Base-by-base conservation (phyloP, 2,888 invertebrate genomes). In the Mesorhabditis sp. region DNA sequence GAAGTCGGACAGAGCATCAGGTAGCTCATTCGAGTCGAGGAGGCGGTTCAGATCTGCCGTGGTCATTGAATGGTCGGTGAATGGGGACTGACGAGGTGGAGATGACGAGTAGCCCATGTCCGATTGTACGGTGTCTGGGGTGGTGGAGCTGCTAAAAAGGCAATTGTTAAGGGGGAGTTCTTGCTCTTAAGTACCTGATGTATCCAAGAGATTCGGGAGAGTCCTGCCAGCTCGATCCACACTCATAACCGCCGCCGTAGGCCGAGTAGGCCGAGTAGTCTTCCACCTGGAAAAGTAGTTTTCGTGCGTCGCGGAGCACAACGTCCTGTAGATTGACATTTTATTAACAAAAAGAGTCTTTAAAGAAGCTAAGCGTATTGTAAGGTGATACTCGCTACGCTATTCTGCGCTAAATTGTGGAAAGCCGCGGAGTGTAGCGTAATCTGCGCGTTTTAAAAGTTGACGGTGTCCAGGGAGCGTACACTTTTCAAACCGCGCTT, bases 1-100 rank as follows among this genome's bases (percentile, higher is more conserved):
- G 74, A 86, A 86, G 70, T 86, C 86, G 45, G 81, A 80, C 45
- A 86, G 76, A 45, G 76, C 79, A 45, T 85, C 85, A 10, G 85
- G 85, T 65, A 86, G 74, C 66, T 82, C 84, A 64, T 62, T 65
- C 13, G 72, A 67, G 45, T 72, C 68, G 61, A 70, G 69, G 3
- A 72, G 68, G n/a, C 72, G 69, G 41, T 58, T 65, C 41, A 69
- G 50, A 13, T 74, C 74, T 42, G 67, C 67, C 4, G 65, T 62
- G 44, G 15, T 45, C 65, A 41, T 67, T 28, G 58, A 43, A 45
- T 45, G 41, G 65, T 65, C 65, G 10, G 65, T 65, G 65, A 65
- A 65, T 43, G 65, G 65, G 65, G 43, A 13, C 64, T 75, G 78
- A 6, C 70, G 70, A 4, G 78, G 77, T 3, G 78, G 75, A 13